These are phyloP conservation scores for Anisognathus igniventris DNA, from an alignment of 2,797 vertebrate species.

Conservation along the genomic window DNA sequence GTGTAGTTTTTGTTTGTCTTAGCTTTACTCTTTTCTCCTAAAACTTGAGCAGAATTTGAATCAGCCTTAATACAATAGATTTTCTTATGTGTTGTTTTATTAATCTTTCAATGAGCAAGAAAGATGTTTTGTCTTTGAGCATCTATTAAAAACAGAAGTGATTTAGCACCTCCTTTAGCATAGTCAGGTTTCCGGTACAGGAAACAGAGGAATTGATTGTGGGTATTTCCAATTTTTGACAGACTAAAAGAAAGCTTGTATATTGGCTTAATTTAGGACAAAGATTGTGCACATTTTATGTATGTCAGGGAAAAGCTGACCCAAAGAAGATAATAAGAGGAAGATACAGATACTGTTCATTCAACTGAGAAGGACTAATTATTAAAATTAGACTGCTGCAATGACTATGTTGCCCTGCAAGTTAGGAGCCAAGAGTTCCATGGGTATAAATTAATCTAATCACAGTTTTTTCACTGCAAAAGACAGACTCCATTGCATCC, in stretches of 20 bases:
- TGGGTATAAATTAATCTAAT: neutral
- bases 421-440: neutral
- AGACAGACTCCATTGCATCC: neutral
- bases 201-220: fast-evolving
- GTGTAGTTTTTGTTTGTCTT: neutral
- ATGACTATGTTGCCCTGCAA: neutral
- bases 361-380: neutral
- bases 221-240: neutral
- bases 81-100: neutral
- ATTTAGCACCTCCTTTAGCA: neutral
- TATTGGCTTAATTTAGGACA: neutral
- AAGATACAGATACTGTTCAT: neutral
- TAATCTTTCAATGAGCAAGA: neutral
- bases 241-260: neutral
- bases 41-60: neutral
- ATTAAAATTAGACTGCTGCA: neutral
- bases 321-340: neutral
- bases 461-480: neutral
- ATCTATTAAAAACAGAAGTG: neutral
- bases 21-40: neutral
- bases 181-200: neutral
- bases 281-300: neutral
- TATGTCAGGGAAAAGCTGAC: neutral
- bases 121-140: neutral
- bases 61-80: neutral